Conservation (phyloP, 2,888 invertebrate genomes). For the Tenthredo amoena region DNA sequence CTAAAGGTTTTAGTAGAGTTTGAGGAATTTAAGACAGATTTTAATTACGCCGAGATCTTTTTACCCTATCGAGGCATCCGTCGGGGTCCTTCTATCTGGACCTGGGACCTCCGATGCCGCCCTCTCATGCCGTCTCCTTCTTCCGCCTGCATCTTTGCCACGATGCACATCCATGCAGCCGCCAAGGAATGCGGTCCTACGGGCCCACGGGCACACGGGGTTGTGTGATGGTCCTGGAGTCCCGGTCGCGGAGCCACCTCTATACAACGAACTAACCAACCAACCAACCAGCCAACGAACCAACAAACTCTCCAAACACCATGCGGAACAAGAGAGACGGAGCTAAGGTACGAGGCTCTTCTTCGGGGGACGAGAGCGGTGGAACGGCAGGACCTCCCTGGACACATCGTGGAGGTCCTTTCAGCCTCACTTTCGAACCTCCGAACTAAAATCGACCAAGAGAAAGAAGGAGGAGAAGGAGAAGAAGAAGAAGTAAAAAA, state of each 20-base stretch:
- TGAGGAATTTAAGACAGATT: conserved; percentile 64
- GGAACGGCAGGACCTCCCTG: conserved; percentile 71
- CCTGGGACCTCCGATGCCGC: conserved; percentile 58
- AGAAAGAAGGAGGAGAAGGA: background rate
- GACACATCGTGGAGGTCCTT: conserved; percentile 71
- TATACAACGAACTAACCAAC: conserved; percentile 4
- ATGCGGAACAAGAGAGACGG: conserved; percentile 47
- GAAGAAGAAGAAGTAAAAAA: background rate
- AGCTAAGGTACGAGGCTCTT: background rate
- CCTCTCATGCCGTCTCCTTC: conserved; percentile 63
- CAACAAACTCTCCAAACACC: conserved; percentile 29
- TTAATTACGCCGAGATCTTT: conserved; percentile 67
- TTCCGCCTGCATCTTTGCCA: conserved; percentile 65
- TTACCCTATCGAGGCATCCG: conserved; percentile 64
- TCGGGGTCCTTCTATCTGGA: conserved; percentile 37
- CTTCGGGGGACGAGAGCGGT: conserved; percentile 21
- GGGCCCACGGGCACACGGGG: conserved; percentile 57
- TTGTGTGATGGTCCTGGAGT: conserved; percentile 56
- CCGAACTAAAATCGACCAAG: background rate
- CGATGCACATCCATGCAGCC: conserved; percentile 71
- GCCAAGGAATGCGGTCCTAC: conserved; percentile 75
- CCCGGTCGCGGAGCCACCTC: conserved; percentile 44
- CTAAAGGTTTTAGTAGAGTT: conserved; percentile 57
- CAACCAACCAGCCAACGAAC: conserved; percentile 28
- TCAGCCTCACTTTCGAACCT: conserved; percentile 31